Base-by-base conservation (phyloP, 2,113 vertebrate genomes). In the Anser cygnoides region DNA sequence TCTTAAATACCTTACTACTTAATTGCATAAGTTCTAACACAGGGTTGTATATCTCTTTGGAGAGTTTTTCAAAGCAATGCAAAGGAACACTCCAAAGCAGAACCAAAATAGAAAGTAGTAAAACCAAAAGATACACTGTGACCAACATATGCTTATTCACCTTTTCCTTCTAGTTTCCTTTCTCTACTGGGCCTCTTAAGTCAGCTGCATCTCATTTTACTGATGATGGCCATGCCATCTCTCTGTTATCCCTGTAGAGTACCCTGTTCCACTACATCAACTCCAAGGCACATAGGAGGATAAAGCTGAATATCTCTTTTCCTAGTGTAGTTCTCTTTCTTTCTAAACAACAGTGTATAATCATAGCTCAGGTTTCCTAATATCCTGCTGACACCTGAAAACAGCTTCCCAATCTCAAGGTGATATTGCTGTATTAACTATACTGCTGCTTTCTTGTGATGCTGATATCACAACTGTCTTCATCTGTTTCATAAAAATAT, bases 171-270 rank as follows among this genome's bases (percentile, higher is more conserved):
- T 52, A 65, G 6, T 65, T 83, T 66, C 21, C 26, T 59, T 81
- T 10, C 41, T 80, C 22, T 83, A 1, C 8, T 66, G 16, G 28
- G 23, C 19, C 22, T 82, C 54, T 81, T 65, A 68, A 94, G 79
- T 94, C 94, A 95, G 92, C 67, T 89, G 58, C 44, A 77, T 95
- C 93, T 96, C 92, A 82, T 95, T 77, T 95, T 96, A 94, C 91
- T 78, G 83, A 89, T 63, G 88, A 85, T 63, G 85, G 91, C 62
- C 87, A 84, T 43, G 59, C 72, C 74, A 84, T 80, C 55, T 87
- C 93, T 68, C 70, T 65, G 94, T 37, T 52, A 96, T 95, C 91
- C 86, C 87, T 91, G 87, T 54, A 96, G 90, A 95, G 77, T 84
- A 87, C 90, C 94, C 87, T 84, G 59, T 92, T 96, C 79, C 87